Conservation (phyloP, 2,113 vertebrate species). For the Hippocampus zosterae region DNA sequence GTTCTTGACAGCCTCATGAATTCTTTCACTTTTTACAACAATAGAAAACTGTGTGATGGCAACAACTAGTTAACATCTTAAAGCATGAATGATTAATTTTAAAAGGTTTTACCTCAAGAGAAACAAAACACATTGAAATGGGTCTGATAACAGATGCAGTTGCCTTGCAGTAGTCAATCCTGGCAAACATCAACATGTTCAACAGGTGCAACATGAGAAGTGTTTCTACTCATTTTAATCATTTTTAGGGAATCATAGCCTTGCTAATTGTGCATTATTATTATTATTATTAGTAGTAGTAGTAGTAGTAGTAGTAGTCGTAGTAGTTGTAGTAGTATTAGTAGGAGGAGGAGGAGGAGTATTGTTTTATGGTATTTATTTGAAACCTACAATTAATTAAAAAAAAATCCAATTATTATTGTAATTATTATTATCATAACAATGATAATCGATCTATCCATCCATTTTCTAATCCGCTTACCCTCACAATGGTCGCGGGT, state of each 20-base stretch:
- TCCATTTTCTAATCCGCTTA: no score
- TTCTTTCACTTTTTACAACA: slow-evolving; percentile 24
- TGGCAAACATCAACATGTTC: not conserved
- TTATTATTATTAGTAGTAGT: no score
- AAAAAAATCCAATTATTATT: no score
- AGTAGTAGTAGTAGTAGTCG: no score
- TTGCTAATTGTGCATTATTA: no score
- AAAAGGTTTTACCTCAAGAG: not conserved
- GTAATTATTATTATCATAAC: no score
- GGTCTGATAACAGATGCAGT: not conserved
- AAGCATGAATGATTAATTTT: not conserved
- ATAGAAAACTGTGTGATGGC: slow-evolving; percentile 11
- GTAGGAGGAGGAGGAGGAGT: no score
- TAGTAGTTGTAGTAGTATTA: no score
- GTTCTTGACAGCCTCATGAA: slow-evolving; percentile 25
- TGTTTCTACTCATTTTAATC: not conserved
- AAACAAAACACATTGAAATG: not conserved
- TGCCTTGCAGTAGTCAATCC: not conserved
- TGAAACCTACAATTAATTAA: no score
- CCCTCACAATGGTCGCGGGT: no score
- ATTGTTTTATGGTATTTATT: no score
- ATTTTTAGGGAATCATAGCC: not conserved
- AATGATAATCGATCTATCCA: no score
- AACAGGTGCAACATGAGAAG: not conserved
- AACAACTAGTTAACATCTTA: not conserved